These are phyloP conservation scores for Agapornis roseicollis DNA, from an alignment of 2,113 vertebrate species.

Conservation along the genomic window DNA sequence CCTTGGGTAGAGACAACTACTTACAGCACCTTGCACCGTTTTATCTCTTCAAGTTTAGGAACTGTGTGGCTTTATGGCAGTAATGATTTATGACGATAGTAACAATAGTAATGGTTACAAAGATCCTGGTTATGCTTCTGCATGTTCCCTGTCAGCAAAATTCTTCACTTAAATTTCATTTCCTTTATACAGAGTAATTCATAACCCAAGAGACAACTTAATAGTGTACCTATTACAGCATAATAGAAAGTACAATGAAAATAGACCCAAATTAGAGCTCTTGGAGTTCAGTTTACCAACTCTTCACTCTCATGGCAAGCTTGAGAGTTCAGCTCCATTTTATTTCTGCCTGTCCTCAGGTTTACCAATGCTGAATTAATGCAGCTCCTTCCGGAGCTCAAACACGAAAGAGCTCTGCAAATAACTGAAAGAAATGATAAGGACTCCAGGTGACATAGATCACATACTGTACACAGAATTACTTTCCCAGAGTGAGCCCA, in stretches of 20 bases:
- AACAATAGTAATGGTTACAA: not conserved
- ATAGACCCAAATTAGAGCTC: not conserved
- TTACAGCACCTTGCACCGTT: accelerated
- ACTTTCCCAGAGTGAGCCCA: not conserved
- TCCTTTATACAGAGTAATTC: not conserved
- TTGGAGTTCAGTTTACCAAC: not conserved
- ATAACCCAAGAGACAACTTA: not conserved
- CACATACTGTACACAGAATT: not conserved
- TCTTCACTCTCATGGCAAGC: not conserved
- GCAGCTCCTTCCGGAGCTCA: not conserved
- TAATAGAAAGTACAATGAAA: not conserved
- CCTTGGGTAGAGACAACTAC: not conserved
- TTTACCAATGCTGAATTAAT: constrained; percentile 27
- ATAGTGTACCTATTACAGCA: not conserved
- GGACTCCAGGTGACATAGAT: constrained; percentile 15
- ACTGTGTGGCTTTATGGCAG: not conserved
- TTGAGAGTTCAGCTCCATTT: not conserved
- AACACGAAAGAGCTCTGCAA: not conserved
- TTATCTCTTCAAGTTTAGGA: not conserved
- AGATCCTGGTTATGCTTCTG: not conserved
- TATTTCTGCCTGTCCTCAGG: not conserved
- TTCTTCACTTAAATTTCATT: not conserved
- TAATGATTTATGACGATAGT: not conserved
- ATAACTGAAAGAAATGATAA: not conserved
- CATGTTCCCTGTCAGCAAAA: not conserved